Evolutionary conservation across 2,797 vertebrate genomes (phyloP).

Genomic region (Phaenicophaeus curvirostris): DNA sequence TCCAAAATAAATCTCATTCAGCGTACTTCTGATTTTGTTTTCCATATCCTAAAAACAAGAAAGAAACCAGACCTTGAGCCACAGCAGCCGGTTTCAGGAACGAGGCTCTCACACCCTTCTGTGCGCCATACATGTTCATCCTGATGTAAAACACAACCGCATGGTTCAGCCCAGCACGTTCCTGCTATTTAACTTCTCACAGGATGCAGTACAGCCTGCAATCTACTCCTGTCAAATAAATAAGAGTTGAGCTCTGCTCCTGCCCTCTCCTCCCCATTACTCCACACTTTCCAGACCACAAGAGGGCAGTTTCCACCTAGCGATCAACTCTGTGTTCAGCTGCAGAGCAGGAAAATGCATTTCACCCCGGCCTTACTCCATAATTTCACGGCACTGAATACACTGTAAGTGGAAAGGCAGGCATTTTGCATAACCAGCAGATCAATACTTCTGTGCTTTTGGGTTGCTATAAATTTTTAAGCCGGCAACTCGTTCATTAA

Average conservation of each 20-base stretch:
- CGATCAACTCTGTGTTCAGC: background rate
- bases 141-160: rapidly evolving
- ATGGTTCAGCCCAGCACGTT: rapidly evolving
- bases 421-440: background rate
- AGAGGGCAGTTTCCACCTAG: conserved; percentile 48
- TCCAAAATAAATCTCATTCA: conserved; percentile 99
- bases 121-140: rapidly evolving
- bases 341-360: background rate
- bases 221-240: background rate
- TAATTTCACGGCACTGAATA: rapidly evolving
- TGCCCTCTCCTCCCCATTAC: background rate
- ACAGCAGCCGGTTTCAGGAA: rapidly evolving
- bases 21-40: conserved; percentile 99
- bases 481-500: background rate
- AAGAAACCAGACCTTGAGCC: background rate
- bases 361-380: rapidly evolving
- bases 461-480: background rate
- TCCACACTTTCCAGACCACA: background rate
- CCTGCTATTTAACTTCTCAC: background rate
- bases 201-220: too few relatives aligned
- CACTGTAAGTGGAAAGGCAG: background rate
- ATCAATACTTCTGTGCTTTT: background rate
- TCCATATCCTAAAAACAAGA: conserved; percentile 90
- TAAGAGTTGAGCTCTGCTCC: background rate
- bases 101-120: rapidly evolving